Percentiles rank a stretch among this genome's conserved stretches.
phyloP scores from a whole-genome alignment of 2,888 invertebrate species.

The Chirona hameri region DNA sequence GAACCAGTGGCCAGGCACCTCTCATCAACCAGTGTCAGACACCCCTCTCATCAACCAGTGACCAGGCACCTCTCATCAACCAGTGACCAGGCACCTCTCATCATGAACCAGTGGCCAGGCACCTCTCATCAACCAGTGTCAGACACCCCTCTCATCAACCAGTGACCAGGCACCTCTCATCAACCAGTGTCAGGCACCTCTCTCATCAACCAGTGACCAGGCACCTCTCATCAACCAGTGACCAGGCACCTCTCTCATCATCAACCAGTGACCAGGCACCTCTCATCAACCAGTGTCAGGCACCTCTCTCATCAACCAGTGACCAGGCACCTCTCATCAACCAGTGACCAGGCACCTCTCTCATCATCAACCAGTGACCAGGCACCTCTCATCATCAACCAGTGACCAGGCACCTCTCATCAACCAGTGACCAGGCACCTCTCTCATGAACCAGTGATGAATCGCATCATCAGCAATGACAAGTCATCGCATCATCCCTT shows the following conservation, averaged over 20 bases:
- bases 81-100: not conserved
- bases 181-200: too few species aligned
- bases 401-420: not conserved
- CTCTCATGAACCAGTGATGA: too few species aligned
- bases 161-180: not conserved
- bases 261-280: not conserved
- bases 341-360: not conserved
- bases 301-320: conserved; percentile 3
- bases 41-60: not conserved
- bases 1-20: too few species aligned
- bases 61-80: not conserved
- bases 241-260: not conserved
- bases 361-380: too few species aligned
- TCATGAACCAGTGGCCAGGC: not conserved
- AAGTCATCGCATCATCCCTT: too few species aligned
- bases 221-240: not conserved
- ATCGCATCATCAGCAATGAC: too few species aligned
- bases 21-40: too few species aligned
- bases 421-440: not conserved
- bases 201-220: not conserved
- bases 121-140: too few species aligned
- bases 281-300: too few species aligned
- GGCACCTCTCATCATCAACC: not conserved
- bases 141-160: not conserved
- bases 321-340: not conserved